Percentiles rank a stretch among this genome's conserved stretches.
These are phyloP conservation scores for Priapulus caudatus DNA, from an alignment of 2,888 invertebrate genomes.

Conservation along the genomic window DNA sequence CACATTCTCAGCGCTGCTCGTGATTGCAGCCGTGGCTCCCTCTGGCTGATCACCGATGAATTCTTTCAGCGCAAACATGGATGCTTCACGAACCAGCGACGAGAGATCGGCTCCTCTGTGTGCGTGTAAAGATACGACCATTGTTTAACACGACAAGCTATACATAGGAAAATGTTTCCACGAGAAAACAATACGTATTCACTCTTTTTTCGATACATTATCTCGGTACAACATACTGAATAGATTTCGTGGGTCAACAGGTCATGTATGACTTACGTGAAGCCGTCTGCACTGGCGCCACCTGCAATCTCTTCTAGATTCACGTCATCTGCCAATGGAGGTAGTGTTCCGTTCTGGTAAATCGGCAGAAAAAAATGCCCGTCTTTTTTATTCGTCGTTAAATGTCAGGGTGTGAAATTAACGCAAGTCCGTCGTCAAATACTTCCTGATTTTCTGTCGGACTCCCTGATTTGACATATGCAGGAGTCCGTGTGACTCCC, in stretches of 20 bases:
- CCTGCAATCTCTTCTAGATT: slow-evolving; percentile 55
- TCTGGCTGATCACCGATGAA: slow-evolving; percentile 44
- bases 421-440: too few relatives aligned
- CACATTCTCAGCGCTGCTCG: slow-evolving; percentile 38
- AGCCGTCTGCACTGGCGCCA: slow-evolving; percentile 56
- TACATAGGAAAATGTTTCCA: not conserved
- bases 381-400: not conserved
- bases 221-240: too few relatives aligned
- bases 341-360: slow-evolving; percentile 61
- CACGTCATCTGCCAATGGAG: slow-evolving; percentile 61
- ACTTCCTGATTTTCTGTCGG: too few relatives aligned
- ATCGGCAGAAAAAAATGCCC: slow-evolving; percentile 4
- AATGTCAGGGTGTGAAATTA: not conserved
- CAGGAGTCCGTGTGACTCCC: too few relatives aligned
- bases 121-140: too few relatives aligned
- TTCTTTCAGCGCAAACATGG: slow-evolving; percentile 63
- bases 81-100: slow-evolving; percentile 75
- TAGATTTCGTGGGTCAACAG: too few relatives aligned
- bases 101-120: slow-evolving; percentile 84
- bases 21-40: slow-evolving; percentile 9
- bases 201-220: too few relatives aligned
- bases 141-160: too few relatives aligned
- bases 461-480: too few relatives aligned
- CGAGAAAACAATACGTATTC: not conserved
- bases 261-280: slow-evolving; percentile 54